Evolutionary conservation across 1,140 invertebrate genomes (phyloP).

Genomic region (Drosophila kepulauana): DNA sequence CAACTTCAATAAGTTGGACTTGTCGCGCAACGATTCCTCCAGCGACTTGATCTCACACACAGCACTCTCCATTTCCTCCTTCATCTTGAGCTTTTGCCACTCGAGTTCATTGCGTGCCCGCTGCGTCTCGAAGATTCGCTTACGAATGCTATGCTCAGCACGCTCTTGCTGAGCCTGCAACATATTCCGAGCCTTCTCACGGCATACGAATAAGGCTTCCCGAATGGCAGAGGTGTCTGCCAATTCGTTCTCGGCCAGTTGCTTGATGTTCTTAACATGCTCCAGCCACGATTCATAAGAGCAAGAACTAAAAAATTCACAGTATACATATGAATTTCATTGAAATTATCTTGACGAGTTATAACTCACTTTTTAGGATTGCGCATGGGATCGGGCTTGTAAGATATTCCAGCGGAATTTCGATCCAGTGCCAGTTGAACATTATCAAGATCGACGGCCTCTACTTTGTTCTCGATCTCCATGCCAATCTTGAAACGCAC

Average conservation of each 20-base stretch:
- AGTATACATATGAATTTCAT: not conserved
- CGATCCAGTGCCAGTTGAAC: conserved; percentile 91
- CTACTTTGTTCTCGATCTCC: conserved; percentile 93
- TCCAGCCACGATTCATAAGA: conserved; percentile 94
- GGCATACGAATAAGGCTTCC: conserved; percentile 91
- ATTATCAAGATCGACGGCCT: conserved; percentile 91
- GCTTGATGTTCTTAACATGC: conserved; percentile 90
- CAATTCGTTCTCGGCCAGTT: conserved; percentile 91
- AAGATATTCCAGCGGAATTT: conserved; percentile 91
- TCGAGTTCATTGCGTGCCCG: conserved; percentile 93
- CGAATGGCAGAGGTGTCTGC: conserved; percentile 90
- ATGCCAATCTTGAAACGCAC: conserved; percentile 91
- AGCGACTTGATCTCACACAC: conserved; percentile 89
- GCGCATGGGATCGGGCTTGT: conserved; percentile 91
- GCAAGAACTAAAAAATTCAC: conserved; percentile 85
- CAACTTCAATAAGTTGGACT: conserved; percentile 90
- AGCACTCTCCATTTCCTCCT: conserved; percentile 93
- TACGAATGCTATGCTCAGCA: conserved; percentile 92
- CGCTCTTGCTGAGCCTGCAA: conserved; percentile 91
- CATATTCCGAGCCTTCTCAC: conserved; percentile 91
- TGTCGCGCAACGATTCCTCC: conserved; percentile 89
- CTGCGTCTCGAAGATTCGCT: conserved; percentile 94
- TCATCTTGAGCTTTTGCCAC: conserved; percentile 95
- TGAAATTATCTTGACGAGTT: not conserved
- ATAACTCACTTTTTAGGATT: conserved; percentile 89